A percentile compares a stretch with the other conserved stretches of the same genome.
phyloP scores from a whole-genome alignment of 2,888 invertebrate species.

The Limnephilus marmoratus region DNA sequence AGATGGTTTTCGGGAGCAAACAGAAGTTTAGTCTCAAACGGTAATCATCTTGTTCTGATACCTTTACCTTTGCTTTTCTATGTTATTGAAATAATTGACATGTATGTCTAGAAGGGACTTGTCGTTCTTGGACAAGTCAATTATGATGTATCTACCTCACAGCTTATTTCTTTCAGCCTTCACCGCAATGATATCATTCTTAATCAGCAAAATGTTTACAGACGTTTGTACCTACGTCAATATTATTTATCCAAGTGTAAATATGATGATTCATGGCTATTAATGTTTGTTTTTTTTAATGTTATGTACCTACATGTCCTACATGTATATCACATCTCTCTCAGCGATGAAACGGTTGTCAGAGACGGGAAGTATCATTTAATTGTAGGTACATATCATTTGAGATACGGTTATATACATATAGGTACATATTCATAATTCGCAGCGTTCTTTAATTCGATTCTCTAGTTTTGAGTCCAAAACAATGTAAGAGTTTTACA shows the following conservation, averaged over 20 bases:
- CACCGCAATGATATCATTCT: neutral
- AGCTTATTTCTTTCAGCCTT: neutral
- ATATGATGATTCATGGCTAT: neutral
- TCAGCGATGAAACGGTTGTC: neutral
- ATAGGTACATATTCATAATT: too few species aligned
- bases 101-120: neutral
- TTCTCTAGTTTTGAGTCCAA: too few species aligned
- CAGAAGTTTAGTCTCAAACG: constrained; percentile 51
- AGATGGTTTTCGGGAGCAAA: constrained; percentile 55
- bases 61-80: neutral
- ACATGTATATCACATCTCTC: neutral
- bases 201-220: neutral
- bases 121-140: neutral
- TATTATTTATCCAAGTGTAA: neutral
- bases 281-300: neutral
- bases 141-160: neutral
- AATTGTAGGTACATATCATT: neutral
- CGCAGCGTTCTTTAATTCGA: too few species aligned
- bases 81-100: neutral
- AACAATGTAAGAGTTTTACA: too few species aligned
- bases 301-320: neutral
- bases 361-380: too few species aligned
- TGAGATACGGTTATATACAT: too few species aligned
- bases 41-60: constrained; percentile 24
- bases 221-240: neutral